These are phyloP conservation scores for Diadegma fenestrale DNA, from an alignment of 2,888 invertebrate genomes.

Conservation along the genomic window DNA sequence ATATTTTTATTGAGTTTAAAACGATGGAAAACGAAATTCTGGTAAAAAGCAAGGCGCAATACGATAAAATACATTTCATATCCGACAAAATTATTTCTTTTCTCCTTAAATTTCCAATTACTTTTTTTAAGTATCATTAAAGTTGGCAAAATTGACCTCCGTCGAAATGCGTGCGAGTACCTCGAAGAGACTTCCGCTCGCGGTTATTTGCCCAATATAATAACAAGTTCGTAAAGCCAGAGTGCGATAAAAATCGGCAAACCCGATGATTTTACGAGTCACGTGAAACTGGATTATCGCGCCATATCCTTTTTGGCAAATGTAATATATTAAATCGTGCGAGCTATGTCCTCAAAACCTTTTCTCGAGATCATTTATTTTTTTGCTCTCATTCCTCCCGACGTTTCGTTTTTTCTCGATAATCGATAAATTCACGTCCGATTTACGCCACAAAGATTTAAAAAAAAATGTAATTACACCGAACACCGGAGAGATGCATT, in stretches of 20 bases:
- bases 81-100: not conserved
- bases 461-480: constrained; percentile 25
- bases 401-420: constrained; percentile 18
- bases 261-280: constrained; percentile 39
- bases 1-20: not conserved
- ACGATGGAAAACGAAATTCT: not conserved
- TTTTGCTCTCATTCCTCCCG: not conserved
- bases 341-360: constrained; percentile 18
- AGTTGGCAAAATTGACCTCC: constrained; percentile 31
- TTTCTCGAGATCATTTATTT: constrained; percentile 12
- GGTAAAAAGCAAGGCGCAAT: not conserved
- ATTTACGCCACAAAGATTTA: not conserved
- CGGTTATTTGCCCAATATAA: constrained; percentile 39
- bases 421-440: constrained; percentile 52
- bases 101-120: not conserved
- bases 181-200: constrained; percentile 43
- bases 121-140: constrained; percentile 4
- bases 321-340: constrained; percentile 18
- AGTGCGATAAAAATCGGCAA: constrained; percentile 29
- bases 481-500: constrained; percentile 10
- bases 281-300: constrained; percentile 25
- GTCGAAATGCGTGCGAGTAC: constrained; percentile 1
- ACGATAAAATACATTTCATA: constrained; percentile 19
- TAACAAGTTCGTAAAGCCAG: constrained; percentile 31
- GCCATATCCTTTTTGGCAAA: constrained; percentile 14